Percentiles rank a stretch among this genome's conserved stretches.
Conservation (phyloP, 2,113 vertebrate species). For the Phrynosoma platyrhinos region DNA sequence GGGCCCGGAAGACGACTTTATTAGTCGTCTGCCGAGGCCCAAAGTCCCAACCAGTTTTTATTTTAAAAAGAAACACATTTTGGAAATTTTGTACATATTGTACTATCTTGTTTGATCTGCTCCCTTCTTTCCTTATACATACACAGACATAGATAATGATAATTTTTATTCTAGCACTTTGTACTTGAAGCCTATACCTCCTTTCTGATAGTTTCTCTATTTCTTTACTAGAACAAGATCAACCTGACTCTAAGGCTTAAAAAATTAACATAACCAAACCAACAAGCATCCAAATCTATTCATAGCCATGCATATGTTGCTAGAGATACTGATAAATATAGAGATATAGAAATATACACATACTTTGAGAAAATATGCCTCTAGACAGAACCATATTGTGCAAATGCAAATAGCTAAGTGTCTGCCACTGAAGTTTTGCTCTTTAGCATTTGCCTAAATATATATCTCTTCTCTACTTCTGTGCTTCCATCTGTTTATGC, state of each 20-base stretch:
- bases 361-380: conserved; percentile 77
- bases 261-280: conserved; percentile 71
- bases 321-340: conserved; percentile 82
- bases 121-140: not conserved
- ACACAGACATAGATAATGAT: not conserved
- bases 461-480: conserved; percentile 67
- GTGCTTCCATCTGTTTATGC: conserved; percentile 78
- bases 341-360: conserved; percentile 79
- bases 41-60: no score
- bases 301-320: conserved; percentile 81
- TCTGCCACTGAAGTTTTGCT: conserved; percentile 80
- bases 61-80: no score
- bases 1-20: no score
- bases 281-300: conserved; percentile 76
- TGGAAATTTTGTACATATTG: no score
- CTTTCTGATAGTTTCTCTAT: conserved; percentile 3
- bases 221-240: conserved; percentile 27
- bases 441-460: conserved; percentile 78
- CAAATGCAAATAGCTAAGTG: conserved; percentile 80
- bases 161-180: not conserved
- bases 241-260: conserved; percentile 62
- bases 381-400: conserved; percentile 83
- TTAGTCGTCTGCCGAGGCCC: no score
- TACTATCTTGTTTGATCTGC: not conserved
- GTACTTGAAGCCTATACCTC: not conserved